phyloP scores from a whole-genome alignment of 2,113 vertebrate species.

The Sander lucioperca region DNA sequence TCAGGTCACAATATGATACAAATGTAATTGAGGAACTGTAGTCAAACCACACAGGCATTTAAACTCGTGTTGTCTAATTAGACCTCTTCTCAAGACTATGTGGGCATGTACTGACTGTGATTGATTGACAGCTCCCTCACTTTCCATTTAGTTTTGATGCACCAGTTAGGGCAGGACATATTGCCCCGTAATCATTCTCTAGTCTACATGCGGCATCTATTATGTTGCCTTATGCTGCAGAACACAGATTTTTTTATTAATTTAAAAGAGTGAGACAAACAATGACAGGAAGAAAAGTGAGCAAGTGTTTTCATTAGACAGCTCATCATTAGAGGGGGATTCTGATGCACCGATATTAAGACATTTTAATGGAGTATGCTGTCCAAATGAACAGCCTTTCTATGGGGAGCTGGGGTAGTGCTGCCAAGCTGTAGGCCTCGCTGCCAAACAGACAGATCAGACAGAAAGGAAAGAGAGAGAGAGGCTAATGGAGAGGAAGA shows the following conservation, averaged over 20 bases:
- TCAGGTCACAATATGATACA: neutral
- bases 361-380: slow-evolving; percentile 58
- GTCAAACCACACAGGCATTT: neutral
- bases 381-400: slow-evolving; percentile 58
- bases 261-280: neutral
- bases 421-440: slow-evolving; percentile 51
- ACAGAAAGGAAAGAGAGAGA: neutral
- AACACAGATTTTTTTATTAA: neutral
- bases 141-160: neutral
- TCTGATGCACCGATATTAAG: slow-evolving; percentile 39
- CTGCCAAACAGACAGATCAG: slow-evolving; percentile 57
- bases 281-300: slow-evolving; percentile 15
- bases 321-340: slow-evolving; percentile 30
- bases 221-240: neutral
- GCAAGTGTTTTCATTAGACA: slow-evolving; percentile 56
- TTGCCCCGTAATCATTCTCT: neutral
- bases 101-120: neutral
- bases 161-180: neutral
- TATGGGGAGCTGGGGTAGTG: slow-evolving; percentile 27
- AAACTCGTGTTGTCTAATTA: slow-evolving; percentile 1
- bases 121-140: neutral
- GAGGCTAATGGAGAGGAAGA: slow-evolving; percentile 12
- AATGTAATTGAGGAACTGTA: neutral
- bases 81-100: neutral
- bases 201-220: neutral